phyloP scores from a whole-genome alignment of 2,113 vertebrate genomes.

The Catagonus wagneri region DNA sequence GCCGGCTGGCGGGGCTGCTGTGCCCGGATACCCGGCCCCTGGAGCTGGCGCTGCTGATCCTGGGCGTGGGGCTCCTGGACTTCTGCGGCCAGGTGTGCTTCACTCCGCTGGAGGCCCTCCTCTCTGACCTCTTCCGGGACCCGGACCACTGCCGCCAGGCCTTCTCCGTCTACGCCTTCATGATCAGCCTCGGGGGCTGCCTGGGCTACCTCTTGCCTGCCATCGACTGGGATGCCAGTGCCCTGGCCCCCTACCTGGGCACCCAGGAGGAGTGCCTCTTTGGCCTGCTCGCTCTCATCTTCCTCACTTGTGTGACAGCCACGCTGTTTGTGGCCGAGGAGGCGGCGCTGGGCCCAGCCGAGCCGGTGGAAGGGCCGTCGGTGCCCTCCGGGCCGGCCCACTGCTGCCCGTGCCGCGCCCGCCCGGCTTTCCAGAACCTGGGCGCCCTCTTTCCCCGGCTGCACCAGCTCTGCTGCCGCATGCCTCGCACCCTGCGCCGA shows the following conservation, averaged over 20 bases:
- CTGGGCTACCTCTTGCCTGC: conserved; percentile 92
- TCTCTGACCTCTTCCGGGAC: conserved; percentile 92
- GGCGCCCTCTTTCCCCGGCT: conserved; percentile 85
- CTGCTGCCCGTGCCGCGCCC: conserved; percentile 78
- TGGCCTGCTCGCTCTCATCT: conserved; percentile 89
- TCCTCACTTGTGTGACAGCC: conserved; percentile 88
- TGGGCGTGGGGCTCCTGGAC: conserved; percentile 90
- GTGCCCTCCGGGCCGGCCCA: rapidly evolving
- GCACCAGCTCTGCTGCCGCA: conserved; percentile 86
- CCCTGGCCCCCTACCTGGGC: conserved; percentile 88
- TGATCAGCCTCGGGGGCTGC: conserved; percentile 94
- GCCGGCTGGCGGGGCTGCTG: conserved; percentile 86
- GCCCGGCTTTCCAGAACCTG: conserved; percentile 76
- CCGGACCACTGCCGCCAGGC: conserved; percentile 90
- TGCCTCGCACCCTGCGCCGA: conserved; percentile 88
- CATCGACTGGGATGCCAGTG: conserved; percentile 90
- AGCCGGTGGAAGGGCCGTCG: background rate
- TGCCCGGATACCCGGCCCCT: conserved; percentile 81
- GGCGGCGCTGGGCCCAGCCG: background rate
- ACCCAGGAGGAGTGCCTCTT: conserved; percentile 92
- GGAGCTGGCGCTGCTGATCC: conserved; percentile 90
- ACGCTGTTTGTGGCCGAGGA: conserved; percentile 90
- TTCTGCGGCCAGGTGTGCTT: conserved; percentile 95
- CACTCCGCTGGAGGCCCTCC: conserved; percentile 91
- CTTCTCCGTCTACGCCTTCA: conserved; percentile 92